phyloP scores from a whole-genome alignment of 1,140 invertebrate genomes.

The Hylaeus volcanicus region DNA sequence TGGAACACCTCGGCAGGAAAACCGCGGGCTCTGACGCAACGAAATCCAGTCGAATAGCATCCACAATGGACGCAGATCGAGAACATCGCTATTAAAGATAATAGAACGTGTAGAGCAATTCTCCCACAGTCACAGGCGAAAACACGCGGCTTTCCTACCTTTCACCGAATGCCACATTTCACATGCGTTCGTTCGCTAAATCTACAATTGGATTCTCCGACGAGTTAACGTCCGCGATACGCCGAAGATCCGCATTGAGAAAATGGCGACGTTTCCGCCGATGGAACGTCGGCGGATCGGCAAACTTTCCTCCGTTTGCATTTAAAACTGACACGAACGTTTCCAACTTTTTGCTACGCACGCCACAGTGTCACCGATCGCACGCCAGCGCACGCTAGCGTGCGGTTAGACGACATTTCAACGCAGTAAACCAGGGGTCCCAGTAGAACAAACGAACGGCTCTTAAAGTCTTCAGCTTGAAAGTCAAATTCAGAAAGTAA shows the following conservation, averaged over 20 bases:
- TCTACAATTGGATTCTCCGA: slow-evolving; percentile 17
- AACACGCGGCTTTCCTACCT: slow-evolving; percentile 55
- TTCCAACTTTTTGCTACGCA: slow-evolving; percentile 16
- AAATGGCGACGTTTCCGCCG: too few species aligned
- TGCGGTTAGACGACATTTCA: slow-evolving; percentile 14
- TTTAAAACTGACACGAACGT: slow-evolving; percentile 8
- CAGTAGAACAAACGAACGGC: background rate
- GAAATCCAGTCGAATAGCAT: slow-evolving; percentile 60
- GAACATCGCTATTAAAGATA: slow-evolving; percentile 66
- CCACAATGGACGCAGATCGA: slow-evolving; percentile 66
- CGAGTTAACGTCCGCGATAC: background rate
- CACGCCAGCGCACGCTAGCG: background rate
- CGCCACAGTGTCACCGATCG: slow-evolving; percentile 14
- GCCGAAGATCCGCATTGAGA: too few species aligned
- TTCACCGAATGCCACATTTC: slow-evolving; percentile 53
- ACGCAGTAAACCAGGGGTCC: slow-evolving; percentile 3
- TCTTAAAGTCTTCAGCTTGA: background rate
- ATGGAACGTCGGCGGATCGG: background rate
- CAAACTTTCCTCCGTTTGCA: slow-evolving; percentile 14
- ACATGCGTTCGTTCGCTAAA: slow-evolving; percentile 31
- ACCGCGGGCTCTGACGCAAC: slow-evolving; percentile 55
- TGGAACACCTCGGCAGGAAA: slow-evolving; percentile 46
- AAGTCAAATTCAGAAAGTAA: slow-evolving; percentile 5
- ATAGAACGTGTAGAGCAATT: slow-evolving; percentile 63
- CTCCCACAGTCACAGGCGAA: slow-evolving; percentile 58